Evolutionary conservation across 2,888 invertebrate species (phyloP), one percentile per base, ranked within the genome.

Genomic region (Andrena dorsata): DNA sequence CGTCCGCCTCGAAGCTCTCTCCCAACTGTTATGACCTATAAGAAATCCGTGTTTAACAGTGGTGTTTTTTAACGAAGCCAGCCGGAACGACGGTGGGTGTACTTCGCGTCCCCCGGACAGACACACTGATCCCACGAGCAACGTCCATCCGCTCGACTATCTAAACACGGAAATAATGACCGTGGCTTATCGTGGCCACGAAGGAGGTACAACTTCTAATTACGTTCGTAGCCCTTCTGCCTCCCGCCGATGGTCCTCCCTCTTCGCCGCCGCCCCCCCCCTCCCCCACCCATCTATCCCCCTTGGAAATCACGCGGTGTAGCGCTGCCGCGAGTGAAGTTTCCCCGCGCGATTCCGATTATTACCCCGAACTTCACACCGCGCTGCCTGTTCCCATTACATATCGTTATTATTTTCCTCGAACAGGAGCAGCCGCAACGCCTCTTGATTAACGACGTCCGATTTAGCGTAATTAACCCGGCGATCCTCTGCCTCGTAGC

Each of bases 121-220:
- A 68, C 72, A 28, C 63, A 13, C 47, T 53, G 74, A 80, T 86
- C 86, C 81, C 77, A 85, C 70, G 79, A 69, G 30, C 70, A 70
- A 61, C 70, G 75, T 76, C 51, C 72, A 41, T 69, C 71, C 76
- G 53, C 58, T 47, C 64, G 77, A 89, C 91, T 94, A 94, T 94
- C 93, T 93, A 92, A 94, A 94, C 93, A 94, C 90, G 91, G 91
- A 92, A 93, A 93, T 93, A 93, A 93, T 92, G 93, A 92, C 90
- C 91, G 82, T 61, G 76, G 76, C 91, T 92, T 93, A 93, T 94
- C 93, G 88, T 80, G 61, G 64, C 88, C 85, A 83, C 87, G 89
- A 89, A 87, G 89, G 87, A 79, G 90, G 89, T 92, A 93, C 92
- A 93, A 91, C 92, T 89, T 92, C 92, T 92, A 93, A 93, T 93